phyloP scores from a whole-genome alignment of 2,888 invertebrate genomes.

The Leucophenga montana region DNA sequence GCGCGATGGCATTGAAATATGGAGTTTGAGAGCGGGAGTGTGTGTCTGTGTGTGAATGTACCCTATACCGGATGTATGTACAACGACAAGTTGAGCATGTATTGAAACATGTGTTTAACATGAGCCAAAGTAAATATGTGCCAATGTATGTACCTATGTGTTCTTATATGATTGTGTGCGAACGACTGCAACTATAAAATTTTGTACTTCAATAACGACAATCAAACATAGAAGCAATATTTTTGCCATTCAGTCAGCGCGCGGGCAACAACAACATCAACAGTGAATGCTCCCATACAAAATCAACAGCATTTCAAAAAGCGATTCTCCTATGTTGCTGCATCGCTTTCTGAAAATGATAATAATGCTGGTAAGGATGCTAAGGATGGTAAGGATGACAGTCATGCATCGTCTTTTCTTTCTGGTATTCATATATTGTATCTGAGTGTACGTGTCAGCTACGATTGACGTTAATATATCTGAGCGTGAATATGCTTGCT shows the following conservation, averaged over 20 bases:
- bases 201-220: too few species aligned
- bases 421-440: not conserved
- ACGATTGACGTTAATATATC: conserved; percentile 58
- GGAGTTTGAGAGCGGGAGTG: conserved; percentile 6
- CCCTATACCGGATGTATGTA: too few species aligned
- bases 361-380: too few species aligned
- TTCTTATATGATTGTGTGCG: conserved; percentile 7
- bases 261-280: too few species aligned
- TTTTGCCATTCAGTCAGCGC: too few species aligned
- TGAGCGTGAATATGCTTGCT: not conserved
- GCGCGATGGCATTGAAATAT: not conserved
- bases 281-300: conserved; percentile 29
- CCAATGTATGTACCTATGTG: conserved; percentile 14
- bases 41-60: too few species aligned
- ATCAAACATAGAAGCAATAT: not conserved
- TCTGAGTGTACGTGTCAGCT: not conserved
- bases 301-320: conserved; percentile 14
- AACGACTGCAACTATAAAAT: conserved; percentile 1
- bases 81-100: conserved; percentile 54
- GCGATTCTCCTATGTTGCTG: conserved; percentile 23
- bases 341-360: too few species aligned
- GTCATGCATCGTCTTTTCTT: too few species aligned
- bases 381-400: not conserved
- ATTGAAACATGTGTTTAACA: conserved; percentile 61
- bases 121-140: conserved; percentile 44